Evolutionary conservation across 2,888 invertebrate genomes (phyloP), one percentile per base, ranked within the genome.

Genomic region (Pandemis heparana): DNA sequence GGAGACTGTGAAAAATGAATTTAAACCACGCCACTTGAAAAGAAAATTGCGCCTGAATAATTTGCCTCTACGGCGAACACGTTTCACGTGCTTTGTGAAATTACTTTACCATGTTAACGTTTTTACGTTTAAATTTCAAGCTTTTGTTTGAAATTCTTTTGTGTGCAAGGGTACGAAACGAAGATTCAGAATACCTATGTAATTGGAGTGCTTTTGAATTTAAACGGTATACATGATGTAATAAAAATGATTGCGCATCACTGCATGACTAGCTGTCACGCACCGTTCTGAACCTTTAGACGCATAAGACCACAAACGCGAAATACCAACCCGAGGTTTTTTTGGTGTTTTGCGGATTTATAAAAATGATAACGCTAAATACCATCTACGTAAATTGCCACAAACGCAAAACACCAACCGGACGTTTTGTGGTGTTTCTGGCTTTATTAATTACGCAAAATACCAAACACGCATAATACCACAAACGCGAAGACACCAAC

Each of bases 1-100:
- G 77, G 74, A 79, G 77, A 79, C 81, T 83, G 85, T 87, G 86
- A 87, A 89, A 91, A 89, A 89, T 89, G 82, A 87, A 91, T 87
- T 91, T 87, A 80, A 82, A 85, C 79, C 79, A 78, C 83, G 83
- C 81, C 81, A 83, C 81, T 82, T 84, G 77, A 77, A 80, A 82
- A 79, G 82, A 80, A 81, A 86, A 87, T 86, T 87, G 83, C 79
- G 83, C 82, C 76, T 82, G 83, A 87, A 88, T 88, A 87, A 89
- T 89, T 87, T 83, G 85, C 81, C 79, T 79, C 76, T 75, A 62
- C 65, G 12, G 60, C 38, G 41, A 68, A 66, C 66, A 59, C 63
- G 75, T 60, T 68, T 62, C 48, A 64, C 67, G 68, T 71, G 70
- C 75, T 63, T 67, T 66, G 65, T 65, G 69, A 32, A 61, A 70